phyloP scores from a whole-genome alignment of 2,797 vertebrate genomes.

The Pelobates cultripes region DNA sequence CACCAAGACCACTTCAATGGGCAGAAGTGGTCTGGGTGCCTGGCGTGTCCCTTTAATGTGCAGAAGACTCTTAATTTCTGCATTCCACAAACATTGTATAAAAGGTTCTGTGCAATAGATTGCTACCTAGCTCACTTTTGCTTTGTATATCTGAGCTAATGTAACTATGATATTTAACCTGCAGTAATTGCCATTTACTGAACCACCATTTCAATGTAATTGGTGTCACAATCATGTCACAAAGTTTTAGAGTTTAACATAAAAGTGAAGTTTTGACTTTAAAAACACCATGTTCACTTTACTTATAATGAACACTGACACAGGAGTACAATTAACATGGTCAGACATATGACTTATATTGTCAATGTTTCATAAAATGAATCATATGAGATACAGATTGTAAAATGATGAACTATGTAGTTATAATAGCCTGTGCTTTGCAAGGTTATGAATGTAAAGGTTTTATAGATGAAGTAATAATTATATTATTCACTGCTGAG shows the following conservation, averaged over 20 bases:
- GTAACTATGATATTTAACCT: slow-evolving; percentile 8
- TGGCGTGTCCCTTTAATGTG: too few species aligned
- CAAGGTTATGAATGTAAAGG: neutral
- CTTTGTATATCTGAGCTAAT: slow-evolving; percentile 10
- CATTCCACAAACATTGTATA: too few species aligned
- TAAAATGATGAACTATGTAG: slow-evolving; percentile 4
- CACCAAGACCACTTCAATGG: too few species aligned
- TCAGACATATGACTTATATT: slow-evolving; percentile 35
- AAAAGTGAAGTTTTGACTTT: slow-evolving; percentile 34
- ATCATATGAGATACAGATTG: slow-evolving; percentile 24
- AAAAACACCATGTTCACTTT: slow-evolving; percentile 35
- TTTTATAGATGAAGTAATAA: neutral
- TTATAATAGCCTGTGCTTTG: slow-evolving; percentile 3
- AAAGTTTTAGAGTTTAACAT: slow-evolving; percentile 21
- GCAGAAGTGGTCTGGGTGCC: too few species aligned
- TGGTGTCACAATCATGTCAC: slow-evolving; percentile 45
- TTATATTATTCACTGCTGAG: neutral
- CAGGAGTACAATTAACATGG: slow-evolving; percentile 38
- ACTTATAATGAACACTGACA: slow-evolving; percentile 44
- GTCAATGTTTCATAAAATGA: slow-evolving; percentile 20
- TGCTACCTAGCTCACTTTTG: neutral
- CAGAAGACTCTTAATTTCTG: too few species aligned
- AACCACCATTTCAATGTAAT: slow-evolving; percentile 22
- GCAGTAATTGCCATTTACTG: slow-evolving; percentile 34
- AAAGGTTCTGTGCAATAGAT: neutral